Base-by-base conservation (phyloP, 2,113 vertebrate genomes). In the Gymnorhina tibicen region DNA sequence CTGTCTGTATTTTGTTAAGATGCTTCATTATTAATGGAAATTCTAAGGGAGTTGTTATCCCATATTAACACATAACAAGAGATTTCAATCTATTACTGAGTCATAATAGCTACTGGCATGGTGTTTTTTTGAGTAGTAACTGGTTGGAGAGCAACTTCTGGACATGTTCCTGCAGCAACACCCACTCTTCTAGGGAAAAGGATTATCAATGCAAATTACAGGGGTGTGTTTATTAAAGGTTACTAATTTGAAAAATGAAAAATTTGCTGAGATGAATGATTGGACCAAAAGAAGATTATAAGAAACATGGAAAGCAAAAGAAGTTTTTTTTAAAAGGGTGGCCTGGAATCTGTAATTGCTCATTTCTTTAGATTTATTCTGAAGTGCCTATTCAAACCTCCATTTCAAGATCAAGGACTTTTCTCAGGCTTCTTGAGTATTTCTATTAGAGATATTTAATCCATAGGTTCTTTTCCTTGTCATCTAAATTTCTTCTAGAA, bases 131-230 rank as follows among this genome's bases (percentile, higher is more conserved):
- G 72, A 60, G 53, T 44, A 84, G 63, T 75, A 80, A 89, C 72
- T 94, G 83, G 88, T 87, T 95, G 94, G 63, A 79, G 91, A 94
- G 84, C 86, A 94, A 90, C 53, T 77, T 89, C 93, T 96, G 93
- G 91, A 93, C 94, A 73, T 85, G 93, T 96, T 96, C 81, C 89
- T 97, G 93, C 91, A 93, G 78, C 74, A 94, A 94, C 94, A 91
- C 95, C 81, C 67, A 83, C 87, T 93, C 92, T 96, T 96, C 94
- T 76, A 94, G 91, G 91, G 95, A 96, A 96, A 95, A 95, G 93
- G 87, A 96, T 97, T 97, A 97, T 91, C 81, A 82, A 96, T 95
- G 95, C 93, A 97, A 96, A 96, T 96, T 68, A 83, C 37, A 87
- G 67, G 37, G 93, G 70, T 91, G 91, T 93, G 85, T 89, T 96